Evolutionary conservation across 2,888 invertebrate genomes (phyloP).

Genomic region (Eupithecia exiguata): DNA sequence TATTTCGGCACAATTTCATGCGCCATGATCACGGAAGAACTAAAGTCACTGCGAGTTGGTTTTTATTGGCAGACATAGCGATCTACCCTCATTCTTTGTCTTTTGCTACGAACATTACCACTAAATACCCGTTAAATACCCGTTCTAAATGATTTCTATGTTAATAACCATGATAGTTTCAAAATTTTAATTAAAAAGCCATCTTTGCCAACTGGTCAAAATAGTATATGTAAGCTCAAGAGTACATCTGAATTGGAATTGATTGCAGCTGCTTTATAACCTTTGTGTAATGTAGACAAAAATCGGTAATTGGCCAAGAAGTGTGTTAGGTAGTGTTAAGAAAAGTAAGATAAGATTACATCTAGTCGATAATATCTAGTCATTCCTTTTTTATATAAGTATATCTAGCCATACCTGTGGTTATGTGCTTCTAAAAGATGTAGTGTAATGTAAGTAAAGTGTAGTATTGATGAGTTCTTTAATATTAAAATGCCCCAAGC

Average conservation of each 20-base stretch:
- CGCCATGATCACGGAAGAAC: too few relatives aligned
- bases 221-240: not conserved
- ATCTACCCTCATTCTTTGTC: too few relatives aligned
- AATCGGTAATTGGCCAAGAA: not conserved
- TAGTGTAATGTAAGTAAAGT: not conserved
- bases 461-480: not conserved
- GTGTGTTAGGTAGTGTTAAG: not conserved
- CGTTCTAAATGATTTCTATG: too few relatives aligned
- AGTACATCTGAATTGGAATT: not conserved
- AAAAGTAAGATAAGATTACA: not conserved
- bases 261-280: not conserved
- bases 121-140: too few relatives aligned
- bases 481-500: not conserved
- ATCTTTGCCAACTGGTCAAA: too few relatives aligned
- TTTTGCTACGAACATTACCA: too few relatives aligned
- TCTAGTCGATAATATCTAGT: not conserved
- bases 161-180: too few relatives aligned
- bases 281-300: not conserved
- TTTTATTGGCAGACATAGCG: too few relatives aligned
- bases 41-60: too few relatives aligned
- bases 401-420: not conserved
- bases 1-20: too few relatives aligned
- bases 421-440: not conserved
- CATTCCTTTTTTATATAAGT: not conserved
- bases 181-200: too few relatives aligned